A percentile compares a stretch with the other conserved stretches of the same genome.
These are phyloP conservation scores for Argyresthia albistria DNA, from an alignment of 2,888 invertebrate genomes.

Conservation along the genomic window DNA sequence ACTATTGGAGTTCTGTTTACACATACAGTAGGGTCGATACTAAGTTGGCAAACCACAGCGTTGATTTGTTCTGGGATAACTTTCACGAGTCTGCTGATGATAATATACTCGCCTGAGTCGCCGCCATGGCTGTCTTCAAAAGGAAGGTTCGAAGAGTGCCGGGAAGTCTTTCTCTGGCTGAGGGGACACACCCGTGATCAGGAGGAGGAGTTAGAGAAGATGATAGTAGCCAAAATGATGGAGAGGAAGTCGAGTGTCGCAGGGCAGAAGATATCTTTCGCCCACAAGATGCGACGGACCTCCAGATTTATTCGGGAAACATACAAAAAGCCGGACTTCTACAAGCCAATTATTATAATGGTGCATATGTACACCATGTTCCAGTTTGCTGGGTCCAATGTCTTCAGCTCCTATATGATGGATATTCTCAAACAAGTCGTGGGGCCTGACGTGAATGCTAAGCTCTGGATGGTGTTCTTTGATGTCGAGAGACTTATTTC, in stretches of 20 bases:
- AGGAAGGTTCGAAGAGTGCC: constrained; percentile 68
- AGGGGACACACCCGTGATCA: constrained; percentile 57
- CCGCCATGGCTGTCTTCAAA: constrained; percentile 77
- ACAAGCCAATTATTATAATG: constrained; percentile 74
- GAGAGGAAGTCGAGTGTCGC: constrained; percentile 38
- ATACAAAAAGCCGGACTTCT: constrained; percentile 63
- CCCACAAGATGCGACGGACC: constrained; percentile 23
- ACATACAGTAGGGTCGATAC: constrained; percentile 74
- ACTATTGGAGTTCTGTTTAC: constrained; percentile 75
- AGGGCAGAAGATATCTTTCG: constrained; percentile 27
- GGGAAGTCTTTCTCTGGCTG: constrained; percentile 69
- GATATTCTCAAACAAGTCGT: constrained; percentile 74
- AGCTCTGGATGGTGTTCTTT: constrained; percentile 75
- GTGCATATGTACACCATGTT: constrained; percentile 75
- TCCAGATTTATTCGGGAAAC: constrained; percentile 34
- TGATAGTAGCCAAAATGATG: constrained; percentile 52
- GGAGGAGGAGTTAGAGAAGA: constrained; percentile 53
- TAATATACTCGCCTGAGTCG: constrained; percentile 75
- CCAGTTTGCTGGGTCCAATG: constrained; percentile 80
- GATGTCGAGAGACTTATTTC: constrained; percentile 75
- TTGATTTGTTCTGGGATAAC: constrained; percentile 64
- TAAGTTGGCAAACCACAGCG: constrained; percentile 72
- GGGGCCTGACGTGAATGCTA: constrained; percentile 67
- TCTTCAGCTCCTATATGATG: constrained; percentile 78
- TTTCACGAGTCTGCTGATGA: constrained; percentile 59